Evolutionary conservation across 2,113 vertebrate species (phyloP).

Genomic region (Mustelus asterias): DNA sequence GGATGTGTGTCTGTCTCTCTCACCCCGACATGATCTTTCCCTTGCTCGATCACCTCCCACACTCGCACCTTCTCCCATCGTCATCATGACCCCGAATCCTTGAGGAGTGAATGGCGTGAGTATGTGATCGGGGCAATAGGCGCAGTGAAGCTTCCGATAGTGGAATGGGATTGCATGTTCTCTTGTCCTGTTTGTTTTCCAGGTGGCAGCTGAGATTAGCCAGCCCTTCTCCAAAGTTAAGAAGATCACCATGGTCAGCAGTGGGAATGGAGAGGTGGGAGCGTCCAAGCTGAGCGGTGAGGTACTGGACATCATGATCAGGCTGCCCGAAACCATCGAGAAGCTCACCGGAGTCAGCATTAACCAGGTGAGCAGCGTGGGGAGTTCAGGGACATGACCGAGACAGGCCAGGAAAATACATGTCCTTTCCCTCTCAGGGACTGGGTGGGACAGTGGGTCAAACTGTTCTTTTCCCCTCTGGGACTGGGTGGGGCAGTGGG

Average conservation of each 20-base stretch:
- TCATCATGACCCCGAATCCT: not conserved
- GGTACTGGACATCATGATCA: slow-evolving; percentile 77
- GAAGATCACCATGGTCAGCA: slow-evolving; percentile 84
- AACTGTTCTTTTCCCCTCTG: not conserved
- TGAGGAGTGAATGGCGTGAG: not conserved
- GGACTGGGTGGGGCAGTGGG: not conserved
- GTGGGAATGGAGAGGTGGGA: slow-evolving; percentile 68
- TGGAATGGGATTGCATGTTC: not conserved
- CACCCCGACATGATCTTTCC: not conserved
- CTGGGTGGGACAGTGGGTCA: not conserved
- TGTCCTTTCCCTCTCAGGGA: not conserved
- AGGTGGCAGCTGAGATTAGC: slow-evolving; percentile 85
- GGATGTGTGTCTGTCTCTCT: too few relatives aligned
- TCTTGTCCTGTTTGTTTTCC: not conserved
- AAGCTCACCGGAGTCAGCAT: slow-evolving; percentile 78
- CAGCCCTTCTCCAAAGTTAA: slow-evolving; percentile 61
- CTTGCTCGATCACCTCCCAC: too few relatives aligned
- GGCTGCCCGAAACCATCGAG: slow-evolving; percentile 66
- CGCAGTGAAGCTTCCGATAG: not conserved
- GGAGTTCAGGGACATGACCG: not conserved
- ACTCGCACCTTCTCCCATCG: not conserved
- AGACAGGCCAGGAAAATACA: not conserved
- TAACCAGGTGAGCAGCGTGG: slow-evolving; percentile 55
- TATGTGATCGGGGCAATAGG: not conserved
- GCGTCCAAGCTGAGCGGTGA: slow-evolving; percentile 77